Percentiles rank a stretch among this genome's conserved stretches.
These are phyloP conservation scores for Orthosia gothica DNA, from an alignment of 2,888 invertebrate species.

Conservation along the genomic window DNA sequence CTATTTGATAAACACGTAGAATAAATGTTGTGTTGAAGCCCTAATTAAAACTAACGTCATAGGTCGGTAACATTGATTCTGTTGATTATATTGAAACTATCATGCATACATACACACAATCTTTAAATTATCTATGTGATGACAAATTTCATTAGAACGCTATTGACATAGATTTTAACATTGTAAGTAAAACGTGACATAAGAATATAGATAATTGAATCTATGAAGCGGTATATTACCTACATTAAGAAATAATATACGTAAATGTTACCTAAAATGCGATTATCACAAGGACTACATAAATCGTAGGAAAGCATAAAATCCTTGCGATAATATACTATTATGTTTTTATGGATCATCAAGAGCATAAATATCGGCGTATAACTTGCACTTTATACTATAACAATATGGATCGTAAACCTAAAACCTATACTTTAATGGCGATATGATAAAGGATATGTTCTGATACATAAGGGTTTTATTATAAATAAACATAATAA, in stretches of 20 bases:
- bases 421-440: conserved; percentile 75
- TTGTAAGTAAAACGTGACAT: conserved; percentile 25
- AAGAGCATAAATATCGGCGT: conserved; percentile 72
- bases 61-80: conserved; percentile 35
- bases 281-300: conserved; percentile 66
- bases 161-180: conserved; percentile 50
- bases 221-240: conserved; percentile 39
- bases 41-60: conserved; percentile 34
- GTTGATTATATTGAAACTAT: conserved; percentile 48
- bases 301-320: conserved; percentile 62
- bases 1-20: conserved; percentile 33
- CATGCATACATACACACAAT: conserved; percentile 7
- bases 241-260: conserved; percentile 37
- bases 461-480: conserved; percentile 57
- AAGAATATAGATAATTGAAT: conserved; percentile 19
- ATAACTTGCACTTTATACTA: conserved; percentile 71
- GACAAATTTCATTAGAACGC: conserved; percentile 30
- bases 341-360: conserved; percentile 74
- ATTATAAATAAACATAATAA: conserved; percentile 56
- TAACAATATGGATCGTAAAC: conserved; percentile 76
- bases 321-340: conserved; percentile 64
- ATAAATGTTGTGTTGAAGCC: conserved; percentile 27
- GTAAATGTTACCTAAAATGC: conserved; percentile 48
- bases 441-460: conserved; percentile 85
- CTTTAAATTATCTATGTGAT: conserved; percentile 38